Base-by-base conservation (phyloP, 2,113 vertebrate genomes). In the Malurus alboscapulatus region DNA sequence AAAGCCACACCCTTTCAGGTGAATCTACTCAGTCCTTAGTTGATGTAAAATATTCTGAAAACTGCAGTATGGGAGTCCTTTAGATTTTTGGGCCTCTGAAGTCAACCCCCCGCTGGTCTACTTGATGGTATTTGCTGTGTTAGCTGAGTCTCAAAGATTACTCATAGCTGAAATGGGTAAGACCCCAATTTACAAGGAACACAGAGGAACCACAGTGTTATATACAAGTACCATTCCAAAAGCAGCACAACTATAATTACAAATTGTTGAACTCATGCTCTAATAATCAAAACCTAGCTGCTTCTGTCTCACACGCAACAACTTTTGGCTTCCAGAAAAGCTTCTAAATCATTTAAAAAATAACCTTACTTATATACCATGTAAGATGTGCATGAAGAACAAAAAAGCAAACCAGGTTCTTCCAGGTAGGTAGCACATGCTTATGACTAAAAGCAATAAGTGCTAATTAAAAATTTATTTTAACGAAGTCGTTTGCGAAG, bases 221-320 rank as follows among this genome's bases (percentile, higher is more conserved):
- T n/a, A 63, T 0, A 44, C 16, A 93, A 48, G 20, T 38, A 29
- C 17, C 47, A 24, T 38, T 66, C 18, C 62, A 79, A 15, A 86
- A 61, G n/a, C 9, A 80, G 10, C 18, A 17, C 22, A 82, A 62
- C 10, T 44, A 9, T 40, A 65, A 25, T 74, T 19, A 93, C 10
- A 71, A 74, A 62, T 20, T 0, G 0, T 32, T 61, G 14, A 84
- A 87, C 48, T 77, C 26, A 67, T 14, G 34, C 21, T 48, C 19
- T 32, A 44, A 74, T 36, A 69, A 65, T 20, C 17, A 59, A 82
- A 90, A 65, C 9, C 75, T 48, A 18, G 7, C 29, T 66, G 15
- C 34, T 82, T 12, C 27, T 34, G 9, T 38, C 83, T 75, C 40
- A 71, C 14, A 62, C 0, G 0, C 9, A 63, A 30, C 40, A 55